Evolutionary conservation across 1,140 invertebrate species (phyloP).

Genomic region (Forficula auricularia): DNA sequence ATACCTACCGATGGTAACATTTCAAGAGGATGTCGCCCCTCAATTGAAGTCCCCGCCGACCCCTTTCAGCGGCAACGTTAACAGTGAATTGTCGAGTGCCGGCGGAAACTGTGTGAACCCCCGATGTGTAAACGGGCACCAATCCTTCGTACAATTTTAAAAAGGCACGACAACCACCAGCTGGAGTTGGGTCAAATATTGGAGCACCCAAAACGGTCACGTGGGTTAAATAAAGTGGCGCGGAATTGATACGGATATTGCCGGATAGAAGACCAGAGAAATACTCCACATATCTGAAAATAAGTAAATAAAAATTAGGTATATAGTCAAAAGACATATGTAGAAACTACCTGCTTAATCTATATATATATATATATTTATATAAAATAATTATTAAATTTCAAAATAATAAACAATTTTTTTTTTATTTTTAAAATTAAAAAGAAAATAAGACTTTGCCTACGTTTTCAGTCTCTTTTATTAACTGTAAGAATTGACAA

Average conservation of each 20-base stretch:
- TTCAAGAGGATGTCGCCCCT: conserved; percentile 78
- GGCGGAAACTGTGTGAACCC: conserved; percentile 51
- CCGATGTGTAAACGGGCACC: conserved; percentile 70
- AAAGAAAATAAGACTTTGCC: too few relatives aligned
- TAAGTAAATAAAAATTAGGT: conserved; percentile 11
- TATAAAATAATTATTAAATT: conserved; percentile 6
- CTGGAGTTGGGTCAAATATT: conserved; percentile 40
- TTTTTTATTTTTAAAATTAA: too few relatives aligned
- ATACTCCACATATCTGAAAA: conserved; percentile 64
- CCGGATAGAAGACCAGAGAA: conserved; percentile 79
- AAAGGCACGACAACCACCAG: conserved; percentile 54
- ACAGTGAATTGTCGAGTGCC: conserved; percentile 45
- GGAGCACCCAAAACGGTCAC: conserved; percentile 70
- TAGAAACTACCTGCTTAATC: too few relatives aligned
- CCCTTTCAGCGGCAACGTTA: conserved; percentile 36
- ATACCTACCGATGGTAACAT: conserved; percentile 53
- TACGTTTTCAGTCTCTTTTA: too few relatives aligned
- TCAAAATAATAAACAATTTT: too few relatives aligned
- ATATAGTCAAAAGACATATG: too few relatives aligned
- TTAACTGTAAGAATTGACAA: too few relatives aligned
- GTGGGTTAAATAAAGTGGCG: conserved; percentile 69
- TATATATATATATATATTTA: too few relatives aligned
- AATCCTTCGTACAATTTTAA: conserved; percentile 71
- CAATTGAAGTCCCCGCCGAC: conserved; percentile 52
- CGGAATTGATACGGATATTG: conserved; percentile 67